phyloP scores from a whole-genome alignment of 64 coral and sea anemone species.

The Stichodactyla mertensii region DNA sequence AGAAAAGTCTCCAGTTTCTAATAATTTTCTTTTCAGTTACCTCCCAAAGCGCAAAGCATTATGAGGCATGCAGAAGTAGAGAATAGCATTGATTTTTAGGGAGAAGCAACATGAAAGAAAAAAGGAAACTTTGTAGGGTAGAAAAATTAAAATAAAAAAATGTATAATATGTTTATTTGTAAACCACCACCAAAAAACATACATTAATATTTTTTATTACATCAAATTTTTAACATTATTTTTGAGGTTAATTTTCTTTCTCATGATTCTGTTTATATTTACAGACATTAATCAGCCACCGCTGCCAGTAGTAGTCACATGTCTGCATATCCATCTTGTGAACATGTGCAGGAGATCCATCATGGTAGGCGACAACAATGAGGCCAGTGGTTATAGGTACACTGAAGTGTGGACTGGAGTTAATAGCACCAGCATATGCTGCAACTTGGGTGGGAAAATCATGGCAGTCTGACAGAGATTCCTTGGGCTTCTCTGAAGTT shows the following conservation, averaged over 20 bases:
- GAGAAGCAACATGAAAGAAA: too few relatives aligned
- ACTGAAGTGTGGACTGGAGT: constrained; percentile 50
- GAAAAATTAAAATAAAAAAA: too few relatives aligned
- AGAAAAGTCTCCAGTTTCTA: too few relatives aligned
- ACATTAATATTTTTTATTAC: too few relatives aligned
- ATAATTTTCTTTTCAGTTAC: too few relatives aligned
- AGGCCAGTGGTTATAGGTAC: constrained; percentile 52
- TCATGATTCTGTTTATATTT: constrained; percentile 50
- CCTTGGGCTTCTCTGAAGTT: constrained; percentile 66
- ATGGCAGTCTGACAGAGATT: constrained; percentile 54
- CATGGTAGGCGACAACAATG: constrained; percentile 78
- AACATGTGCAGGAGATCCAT: constrained; percentile 82
- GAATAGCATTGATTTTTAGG: too few relatives aligned
- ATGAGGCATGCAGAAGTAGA: too few relatives aligned
- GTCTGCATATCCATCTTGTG: constrained; percentile 76
- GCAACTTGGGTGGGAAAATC: constrained; percentile 81
- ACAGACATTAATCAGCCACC: constrained; percentile 72
- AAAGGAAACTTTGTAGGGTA: too few relatives aligned
- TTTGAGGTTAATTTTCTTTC: neutral
- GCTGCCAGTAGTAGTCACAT: constrained; percentile 69
- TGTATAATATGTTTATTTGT: too few relatives aligned
- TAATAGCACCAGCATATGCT: constrained; percentile 93
- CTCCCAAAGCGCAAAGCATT: too few relatives aligned
- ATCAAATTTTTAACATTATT: neutral
- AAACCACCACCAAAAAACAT: too few relatives aligned